Evolutionary conservation across 1,140 invertebrate genomes (phyloP).

Genomic region (Oncopeltus fasciatus): DNA sequence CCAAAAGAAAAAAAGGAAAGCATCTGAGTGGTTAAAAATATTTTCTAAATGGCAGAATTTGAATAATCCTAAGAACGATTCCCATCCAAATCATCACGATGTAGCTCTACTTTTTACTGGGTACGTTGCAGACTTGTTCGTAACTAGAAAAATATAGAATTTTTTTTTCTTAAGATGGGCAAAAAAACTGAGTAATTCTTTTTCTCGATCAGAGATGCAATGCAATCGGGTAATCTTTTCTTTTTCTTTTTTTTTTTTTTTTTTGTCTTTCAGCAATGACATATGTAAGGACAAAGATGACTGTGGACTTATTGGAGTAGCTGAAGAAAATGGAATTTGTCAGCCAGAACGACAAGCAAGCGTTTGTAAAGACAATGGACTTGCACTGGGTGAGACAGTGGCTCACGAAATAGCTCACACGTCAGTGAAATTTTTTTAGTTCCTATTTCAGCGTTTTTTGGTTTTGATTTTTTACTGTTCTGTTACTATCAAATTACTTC

Average conservation of each 20-base stretch:
- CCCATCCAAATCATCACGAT: slow-evolving; percentile 80
- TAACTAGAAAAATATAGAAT: neutral
- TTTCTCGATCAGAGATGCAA: too few relatives aligned
- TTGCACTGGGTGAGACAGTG: neutral
- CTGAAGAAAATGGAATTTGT: neutral
- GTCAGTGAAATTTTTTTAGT: neutral
- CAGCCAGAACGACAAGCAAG: neutral
- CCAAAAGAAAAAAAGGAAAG: neutral
- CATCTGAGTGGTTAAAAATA: neutral
- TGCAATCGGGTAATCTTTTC: neutral
- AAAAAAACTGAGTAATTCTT: too few relatives aligned
- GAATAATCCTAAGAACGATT: slow-evolving; percentile 59
- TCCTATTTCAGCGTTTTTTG: too few relatives aligned
- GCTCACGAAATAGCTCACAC: slow-evolving; percentile 4
- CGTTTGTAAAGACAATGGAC: neutral
- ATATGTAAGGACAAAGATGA: neutral
- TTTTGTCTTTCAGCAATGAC: neutral
- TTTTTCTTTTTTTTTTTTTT: neutral
- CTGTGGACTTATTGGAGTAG: neutral
- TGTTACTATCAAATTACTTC: too few relatives aligned
- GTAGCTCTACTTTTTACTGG: slow-evolving; percentile 80
- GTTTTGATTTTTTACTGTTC: too few relatives aligned
- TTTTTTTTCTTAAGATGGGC: neutral
- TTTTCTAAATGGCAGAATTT: slow-evolving; percentile 50
- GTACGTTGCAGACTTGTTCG: slow-evolving; percentile 25